Conservation (phyloP, 2,888 invertebrate genomes). For the Eilema griseolum region DNA sequence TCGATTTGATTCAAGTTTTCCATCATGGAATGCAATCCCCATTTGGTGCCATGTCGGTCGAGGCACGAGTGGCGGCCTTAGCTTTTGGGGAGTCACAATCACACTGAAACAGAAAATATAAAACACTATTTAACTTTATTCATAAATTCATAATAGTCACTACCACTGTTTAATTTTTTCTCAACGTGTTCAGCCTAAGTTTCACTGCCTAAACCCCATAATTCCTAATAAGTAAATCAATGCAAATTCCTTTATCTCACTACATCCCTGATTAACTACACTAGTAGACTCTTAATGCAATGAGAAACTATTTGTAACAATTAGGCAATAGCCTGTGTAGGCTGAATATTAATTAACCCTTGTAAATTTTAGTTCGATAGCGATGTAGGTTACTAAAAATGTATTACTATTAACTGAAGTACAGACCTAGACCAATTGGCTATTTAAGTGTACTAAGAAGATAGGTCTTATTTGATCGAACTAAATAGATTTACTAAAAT, state of each 20-base stretch:
- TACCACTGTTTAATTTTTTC: conserved; percentile 26
- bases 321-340: background rate
- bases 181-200: background rate
- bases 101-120: conserved; percentile 54
- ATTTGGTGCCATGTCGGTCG: conserved; percentile 69
- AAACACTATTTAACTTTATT: conserved; percentile 37
- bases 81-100: conserved; percentile 66
- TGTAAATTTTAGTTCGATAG: background rate
- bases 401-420: background rate
- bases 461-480: background rate
- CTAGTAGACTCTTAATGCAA: background rate
- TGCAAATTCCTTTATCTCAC: background rate
- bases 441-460: background rate
- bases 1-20: conserved; percentile 59
- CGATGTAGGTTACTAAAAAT: background rate
- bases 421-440: background rate
- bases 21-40: conserved; percentile 69
- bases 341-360: background rate
- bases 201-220: background rate
- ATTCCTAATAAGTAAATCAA: background rate
- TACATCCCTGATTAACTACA: background rate
- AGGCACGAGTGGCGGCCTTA: conserved; percentile 62
- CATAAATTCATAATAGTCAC: conserved; percentile 38
- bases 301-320: background rate
- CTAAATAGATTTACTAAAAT: background rate